phyloP scores from a whole-genome alignment of 2,888 invertebrate genomes.

The Prosapia bicincta region DNA sequence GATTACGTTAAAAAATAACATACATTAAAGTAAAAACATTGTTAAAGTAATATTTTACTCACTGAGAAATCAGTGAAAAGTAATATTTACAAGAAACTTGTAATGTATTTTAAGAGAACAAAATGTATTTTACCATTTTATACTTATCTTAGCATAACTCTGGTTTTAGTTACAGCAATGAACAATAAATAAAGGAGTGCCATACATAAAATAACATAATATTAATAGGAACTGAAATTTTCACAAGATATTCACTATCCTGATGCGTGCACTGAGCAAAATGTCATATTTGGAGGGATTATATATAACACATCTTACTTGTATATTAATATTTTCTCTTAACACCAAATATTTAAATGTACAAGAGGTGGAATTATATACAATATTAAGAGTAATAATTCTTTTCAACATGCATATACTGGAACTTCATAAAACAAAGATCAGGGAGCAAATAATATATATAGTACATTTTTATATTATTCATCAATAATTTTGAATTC shows the following conservation, averaged over 20 bases:
- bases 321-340: not conserved
- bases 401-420: not conserved
- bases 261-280: not conserved
- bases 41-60: too few relatives aligned
- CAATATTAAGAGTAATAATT: too few relatives aligned
- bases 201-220: not conserved
- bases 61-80: too few relatives aligned
- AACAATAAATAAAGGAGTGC: not conserved
- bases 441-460: too few relatives aligned
- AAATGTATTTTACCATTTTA: not conserved
- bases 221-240: not conserved
- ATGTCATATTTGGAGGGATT: not conserved
- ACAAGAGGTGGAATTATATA: not conserved
- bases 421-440: not conserved
- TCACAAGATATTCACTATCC: not conserved
- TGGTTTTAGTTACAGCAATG: not conserved
- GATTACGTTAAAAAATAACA: too few relatives aligned
- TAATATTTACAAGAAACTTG: too few relatives aligned
- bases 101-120: too few relatives aligned
- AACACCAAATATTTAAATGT: not conserved
- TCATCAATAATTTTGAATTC: too few relatives aligned
- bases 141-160: not conserved
- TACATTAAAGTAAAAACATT: too few relatives aligned
- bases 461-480: too few relatives aligned
- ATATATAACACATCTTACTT: not conserved